These are phyloP conservation scores for Nymphicus hollandicus DNA, from an alignment of 2,113 vertebrate species.

Conservation along the genomic window DNA sequence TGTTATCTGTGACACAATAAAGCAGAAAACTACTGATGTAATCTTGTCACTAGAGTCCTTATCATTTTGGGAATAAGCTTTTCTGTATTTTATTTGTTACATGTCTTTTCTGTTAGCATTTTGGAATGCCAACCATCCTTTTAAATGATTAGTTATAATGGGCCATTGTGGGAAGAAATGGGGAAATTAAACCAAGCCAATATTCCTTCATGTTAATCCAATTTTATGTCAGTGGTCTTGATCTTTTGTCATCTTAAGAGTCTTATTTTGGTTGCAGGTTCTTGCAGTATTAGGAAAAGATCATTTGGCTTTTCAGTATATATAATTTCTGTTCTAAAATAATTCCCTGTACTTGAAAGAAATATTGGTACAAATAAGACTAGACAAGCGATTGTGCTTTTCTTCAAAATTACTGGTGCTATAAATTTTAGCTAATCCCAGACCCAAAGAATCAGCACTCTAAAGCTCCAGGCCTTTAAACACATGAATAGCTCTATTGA, in stretches of 20 bases:
- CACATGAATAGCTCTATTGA: background rate
- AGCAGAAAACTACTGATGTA: background rate
- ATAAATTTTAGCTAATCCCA: conserved; percentile 37
- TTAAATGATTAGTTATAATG: background rate
- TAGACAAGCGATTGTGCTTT: conserved; percentile 27
- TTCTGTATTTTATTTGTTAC: background rate
- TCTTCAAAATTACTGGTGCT: conserved; percentile 24
- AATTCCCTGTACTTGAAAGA: background rate
- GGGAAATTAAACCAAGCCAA: background rate
- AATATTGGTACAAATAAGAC: conserved; percentile 30
- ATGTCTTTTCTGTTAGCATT: background rate
- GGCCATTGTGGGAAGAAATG: background rate
- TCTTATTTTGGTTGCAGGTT: background rate
- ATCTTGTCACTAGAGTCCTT: background rate
- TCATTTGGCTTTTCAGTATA: background rate
- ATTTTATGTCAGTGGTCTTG: background rate
- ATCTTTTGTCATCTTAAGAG: conserved; percentile 11
- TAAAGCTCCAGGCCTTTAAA: conserved; percentile 28
- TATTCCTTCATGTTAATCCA: background rate
- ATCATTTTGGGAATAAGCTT: background rate
- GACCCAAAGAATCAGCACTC: background rate
- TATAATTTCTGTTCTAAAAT: conserved; percentile 28
- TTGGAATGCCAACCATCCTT: background rate
- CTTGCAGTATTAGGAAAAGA: background rate
- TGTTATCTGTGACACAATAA: background rate